A percentile compares a stretch with the other conserved stretches of the same genome.
Conservation (phyloP, 2,113 vertebrate species). For the Eclectus roratus region DNA sequence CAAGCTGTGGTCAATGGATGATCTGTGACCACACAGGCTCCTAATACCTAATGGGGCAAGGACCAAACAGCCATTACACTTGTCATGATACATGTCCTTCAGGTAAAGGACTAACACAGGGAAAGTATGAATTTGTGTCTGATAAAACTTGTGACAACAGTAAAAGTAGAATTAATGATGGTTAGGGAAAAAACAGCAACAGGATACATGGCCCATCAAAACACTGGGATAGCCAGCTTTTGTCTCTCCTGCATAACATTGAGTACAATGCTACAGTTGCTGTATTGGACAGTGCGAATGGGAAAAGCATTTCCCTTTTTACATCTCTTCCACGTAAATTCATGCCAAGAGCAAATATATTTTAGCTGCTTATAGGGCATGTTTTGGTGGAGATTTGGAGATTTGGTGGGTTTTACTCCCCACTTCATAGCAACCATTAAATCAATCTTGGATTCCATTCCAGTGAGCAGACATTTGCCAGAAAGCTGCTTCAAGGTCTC, state of each 20-base stretch:
- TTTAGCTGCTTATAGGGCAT: background rate
- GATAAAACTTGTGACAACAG: background rate
- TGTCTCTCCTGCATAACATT: background rate
- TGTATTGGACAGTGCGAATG: background rate
- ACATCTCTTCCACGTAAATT: background rate
- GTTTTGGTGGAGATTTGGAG: background rate
- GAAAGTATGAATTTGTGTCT: background rate
- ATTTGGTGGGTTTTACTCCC: background rate
- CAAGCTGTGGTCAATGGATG: background rate
- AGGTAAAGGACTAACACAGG: background rate
- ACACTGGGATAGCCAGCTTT: background rate
- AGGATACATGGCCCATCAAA: background rate
- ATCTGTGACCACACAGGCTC: background rate
- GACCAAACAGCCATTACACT: background rate
- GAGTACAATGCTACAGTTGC: background rate
- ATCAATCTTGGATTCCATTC: background rate
- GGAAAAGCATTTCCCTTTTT: background rate
- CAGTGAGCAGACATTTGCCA: background rate
- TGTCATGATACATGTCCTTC: accelerated
- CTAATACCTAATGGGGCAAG: accelerated
- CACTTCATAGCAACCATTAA: background rate
- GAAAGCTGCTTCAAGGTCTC: background rate
- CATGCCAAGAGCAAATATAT: background rate
- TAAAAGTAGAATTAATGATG: background rate
- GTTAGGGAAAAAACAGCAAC: background rate